Evolutionary conservation across 1,140 invertebrate species (phyloP), one percentile per base, ranked within the genome.

Genomic region (Triops cancriformis): DNA sequence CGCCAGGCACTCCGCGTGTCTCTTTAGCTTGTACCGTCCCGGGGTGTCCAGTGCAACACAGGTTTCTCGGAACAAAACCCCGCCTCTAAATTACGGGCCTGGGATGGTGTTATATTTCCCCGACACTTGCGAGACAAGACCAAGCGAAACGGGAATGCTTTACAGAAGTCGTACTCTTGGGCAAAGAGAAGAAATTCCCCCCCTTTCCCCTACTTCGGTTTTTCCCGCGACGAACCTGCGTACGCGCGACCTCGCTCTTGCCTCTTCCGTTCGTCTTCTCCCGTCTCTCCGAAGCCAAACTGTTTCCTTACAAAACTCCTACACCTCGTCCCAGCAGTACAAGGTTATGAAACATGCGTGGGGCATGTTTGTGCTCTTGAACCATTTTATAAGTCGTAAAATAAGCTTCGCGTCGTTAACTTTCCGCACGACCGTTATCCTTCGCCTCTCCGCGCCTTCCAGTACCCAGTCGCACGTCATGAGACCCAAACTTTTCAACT

Each of bases 391-490:
- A 64, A 64, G 51, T 64, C 51, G 23, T 64, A 64, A 64, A 64
- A 64, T 64, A 64, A 64, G 51, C 51, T 64, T 64, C 51, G n/a
- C 51, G 51, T 64, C 51, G 51, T 64, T 64, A 64, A 64, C 51
- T 64, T 64, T 64, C 51, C 51, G 51, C 51, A 64, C 51, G 10
- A 18, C 51, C 18, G 14, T 23, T 6, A 6, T 64, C 51, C 51
- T 23, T 64, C 23, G 51, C 51, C n/a, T 23, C 51, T 64, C 51
- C 18, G 51, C 14, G 10, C 14, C 18, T 64, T 64, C 51, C 51
- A 6, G 18, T 23, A 18, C 18, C 51, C 6, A 64, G 51, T 64
- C 51, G 23, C 14, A 64, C 51, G 51, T 64, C 51, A 18, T 64
- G 51, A 64, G 18, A 64, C 14, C 14, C 51, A 64, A 23, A n/a